A percentile compares a stretch with the other conserved stretches of the same genome.
Evolutionary conservation across 2,888 invertebrate species (phyloP).

Genomic region (Eupsilia transversa): DNA sequence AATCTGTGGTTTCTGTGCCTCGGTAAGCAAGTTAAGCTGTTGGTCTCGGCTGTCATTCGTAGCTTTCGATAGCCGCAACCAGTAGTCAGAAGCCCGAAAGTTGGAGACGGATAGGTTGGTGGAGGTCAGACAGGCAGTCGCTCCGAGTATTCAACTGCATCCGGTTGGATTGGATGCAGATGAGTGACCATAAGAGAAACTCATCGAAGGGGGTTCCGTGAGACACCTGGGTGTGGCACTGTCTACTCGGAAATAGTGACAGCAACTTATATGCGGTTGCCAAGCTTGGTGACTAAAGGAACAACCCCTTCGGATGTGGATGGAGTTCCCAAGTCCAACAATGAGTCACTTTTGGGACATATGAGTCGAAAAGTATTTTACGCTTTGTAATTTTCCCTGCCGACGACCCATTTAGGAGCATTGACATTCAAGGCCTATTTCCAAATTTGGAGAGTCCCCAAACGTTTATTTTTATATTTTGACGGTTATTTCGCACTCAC

Average conservation of each 20-base stretch:
- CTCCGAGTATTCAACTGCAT: background rate
- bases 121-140: background rate
- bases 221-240: background rate
- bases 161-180: background rate
- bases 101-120: background rate
- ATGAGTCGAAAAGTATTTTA: background rate
- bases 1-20: background rate
- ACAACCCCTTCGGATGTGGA: background rate
- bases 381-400: constrained; percentile 5
- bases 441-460: constrained; percentile 1
- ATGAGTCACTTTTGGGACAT: constrained; percentile 23
- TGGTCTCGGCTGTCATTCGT: background rate
- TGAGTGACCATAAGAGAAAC: background rate
- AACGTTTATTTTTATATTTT: constrained; percentile 9
- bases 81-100: background rate
- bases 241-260: background rate
- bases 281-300: constrained; percentile 26
- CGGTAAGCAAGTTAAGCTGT: too few species aligned
- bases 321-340: background rate
- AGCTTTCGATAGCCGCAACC: background rate
- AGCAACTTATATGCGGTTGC: background rate
- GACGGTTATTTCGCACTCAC: constrained; percentile 10
- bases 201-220: background rate
- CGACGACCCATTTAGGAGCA: background rate
- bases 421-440: constrained; percentile 6